phyloP scores from a whole-genome alignment of 2,888 invertebrate species.

The Lithophane ornitopus region DNA sequence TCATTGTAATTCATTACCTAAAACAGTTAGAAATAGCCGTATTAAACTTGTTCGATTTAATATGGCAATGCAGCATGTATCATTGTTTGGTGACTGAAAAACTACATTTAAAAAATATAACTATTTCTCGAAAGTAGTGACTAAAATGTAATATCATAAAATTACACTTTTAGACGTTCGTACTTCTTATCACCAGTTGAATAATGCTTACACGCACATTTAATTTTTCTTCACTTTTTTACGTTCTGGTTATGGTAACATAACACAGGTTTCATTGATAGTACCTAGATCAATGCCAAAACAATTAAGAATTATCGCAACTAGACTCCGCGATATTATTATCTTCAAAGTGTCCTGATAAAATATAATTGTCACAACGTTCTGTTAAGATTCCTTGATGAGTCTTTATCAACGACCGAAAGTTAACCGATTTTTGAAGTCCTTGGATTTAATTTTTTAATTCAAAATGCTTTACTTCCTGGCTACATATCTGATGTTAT shows the following conservation, averaged over 20 bases:
- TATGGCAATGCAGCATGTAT: background rate
- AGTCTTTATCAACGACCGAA: background rate
- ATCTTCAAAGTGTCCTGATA: constrained; percentile 2
- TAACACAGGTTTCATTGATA: too few species aligned
- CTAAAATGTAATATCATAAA: background rate
- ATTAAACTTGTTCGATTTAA: background rate
- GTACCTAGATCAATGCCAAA: background rate
- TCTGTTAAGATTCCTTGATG: background rate
- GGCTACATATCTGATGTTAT: constrained; percentile 52
- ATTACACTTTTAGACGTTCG: background rate
- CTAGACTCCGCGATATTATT: constrained; percentile 15
- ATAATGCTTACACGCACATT: background rate
- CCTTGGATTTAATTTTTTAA: background rate
- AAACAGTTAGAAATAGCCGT: background rate
- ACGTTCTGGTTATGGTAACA: too few species aligned
- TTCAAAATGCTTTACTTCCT: constrained; percentile 47
- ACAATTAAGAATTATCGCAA: constrained; percentile 3
- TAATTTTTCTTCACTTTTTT: background rate
- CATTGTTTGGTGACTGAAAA: background rate
- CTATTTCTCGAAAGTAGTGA: background rate
- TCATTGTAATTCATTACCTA: background rate
- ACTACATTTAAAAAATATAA: background rate
- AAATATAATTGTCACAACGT: background rate
- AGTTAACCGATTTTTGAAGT: constrained; percentile 31
- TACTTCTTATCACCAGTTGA: background rate